Percentiles rank a stretch among this genome's conserved stretches.
Conservation (phyloP, 2,888 invertebrate genomes). For the Agrypnus murinus region DNA sequence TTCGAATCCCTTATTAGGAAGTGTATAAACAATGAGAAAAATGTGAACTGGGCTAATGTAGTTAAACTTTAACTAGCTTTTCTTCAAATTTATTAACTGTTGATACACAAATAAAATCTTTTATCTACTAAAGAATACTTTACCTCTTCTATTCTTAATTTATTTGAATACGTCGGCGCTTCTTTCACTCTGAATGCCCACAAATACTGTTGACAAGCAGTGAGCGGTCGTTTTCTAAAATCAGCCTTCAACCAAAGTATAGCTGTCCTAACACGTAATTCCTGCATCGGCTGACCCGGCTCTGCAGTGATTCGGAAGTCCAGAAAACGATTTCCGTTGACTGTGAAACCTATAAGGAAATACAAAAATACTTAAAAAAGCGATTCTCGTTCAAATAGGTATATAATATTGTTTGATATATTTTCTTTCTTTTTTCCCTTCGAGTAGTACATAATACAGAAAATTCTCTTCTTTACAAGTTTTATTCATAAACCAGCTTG, state of each 20-base stretch:
- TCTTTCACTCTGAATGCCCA: slow-evolving; percentile 69
- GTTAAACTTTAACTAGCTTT: no score
- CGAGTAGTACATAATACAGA: background rate
- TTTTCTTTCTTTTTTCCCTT: background rate
- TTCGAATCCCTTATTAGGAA: no score
- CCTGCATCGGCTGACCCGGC: slow-evolving; percentile 71
- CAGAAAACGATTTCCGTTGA: slow-evolving; percentile 89
- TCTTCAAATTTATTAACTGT: no score
- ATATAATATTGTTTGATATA: no score
- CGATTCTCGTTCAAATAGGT: background rate
- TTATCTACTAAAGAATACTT: no score
- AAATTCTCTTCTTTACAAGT: slow-evolving; percentile 1
- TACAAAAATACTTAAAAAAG: slow-evolving; percentile 11
- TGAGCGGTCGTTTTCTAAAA: slow-evolving; percentile 67
- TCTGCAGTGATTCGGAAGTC: slow-evolving; percentile 87
- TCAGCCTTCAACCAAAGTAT: slow-evolving; percentile 85
- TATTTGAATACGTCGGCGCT: slow-evolving; percentile 66
- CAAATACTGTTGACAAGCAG: slow-evolving; percentile 42
- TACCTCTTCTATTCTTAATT: slow-evolving; percentile 75
- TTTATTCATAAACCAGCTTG: no score
- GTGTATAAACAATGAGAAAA: no score
- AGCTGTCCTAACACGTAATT: slow-evolving; percentile 84
- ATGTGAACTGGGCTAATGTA: no score
- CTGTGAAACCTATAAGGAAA: slow-evolving; percentile 81
- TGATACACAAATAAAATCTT: no score